Evolutionary conservation across 2,888 invertebrate genomes (phyloP).

Genomic region (Heliconius sara): DNA sequence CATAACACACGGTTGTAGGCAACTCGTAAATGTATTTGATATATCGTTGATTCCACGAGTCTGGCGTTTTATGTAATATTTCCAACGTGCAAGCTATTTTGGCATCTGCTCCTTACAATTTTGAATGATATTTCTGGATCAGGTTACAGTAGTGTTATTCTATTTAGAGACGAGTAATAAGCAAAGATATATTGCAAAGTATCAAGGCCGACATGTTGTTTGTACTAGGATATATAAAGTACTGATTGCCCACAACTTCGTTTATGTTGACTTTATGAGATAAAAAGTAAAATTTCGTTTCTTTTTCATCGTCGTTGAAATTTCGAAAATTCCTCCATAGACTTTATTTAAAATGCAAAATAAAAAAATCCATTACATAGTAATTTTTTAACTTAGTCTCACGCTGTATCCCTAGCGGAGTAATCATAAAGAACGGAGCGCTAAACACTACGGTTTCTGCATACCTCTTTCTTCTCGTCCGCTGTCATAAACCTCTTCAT

Average conservation of each 20-base stretch:
- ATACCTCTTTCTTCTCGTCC: no score
- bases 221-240: constrained; percentile 12
- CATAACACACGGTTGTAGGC: constrained; percentile 35
- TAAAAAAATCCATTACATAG: no score
- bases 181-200: constrained; percentile 1
- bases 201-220: neutral
- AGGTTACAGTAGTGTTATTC: neutral
- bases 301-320: no score
- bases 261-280: neutral
- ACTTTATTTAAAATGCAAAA: no score
- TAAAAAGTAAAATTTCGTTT: neutral
- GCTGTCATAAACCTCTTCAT: no score
- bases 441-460: no score
- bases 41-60: constrained; percentile 38
- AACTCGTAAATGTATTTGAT: constrained; percentile 43
- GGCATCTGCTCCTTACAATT: neutral
- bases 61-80: constrained; percentile 36
- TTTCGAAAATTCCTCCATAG: no score
- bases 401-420: no score
- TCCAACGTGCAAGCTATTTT: constrained; percentile 26
- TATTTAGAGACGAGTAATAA: constrained; percentile 27
- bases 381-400: no score
- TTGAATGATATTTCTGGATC: constrained; percentile 21
- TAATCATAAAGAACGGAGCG: no score
- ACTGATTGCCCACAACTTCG: neutral